A percentile compares a stretch with the other conserved stretches of the same genome.
These are phyloP conservation scores for Ploceus nigricollis DNA, from an alignment of 2,113 vertebrate genomes.

Conservation along the genomic window DNA sequence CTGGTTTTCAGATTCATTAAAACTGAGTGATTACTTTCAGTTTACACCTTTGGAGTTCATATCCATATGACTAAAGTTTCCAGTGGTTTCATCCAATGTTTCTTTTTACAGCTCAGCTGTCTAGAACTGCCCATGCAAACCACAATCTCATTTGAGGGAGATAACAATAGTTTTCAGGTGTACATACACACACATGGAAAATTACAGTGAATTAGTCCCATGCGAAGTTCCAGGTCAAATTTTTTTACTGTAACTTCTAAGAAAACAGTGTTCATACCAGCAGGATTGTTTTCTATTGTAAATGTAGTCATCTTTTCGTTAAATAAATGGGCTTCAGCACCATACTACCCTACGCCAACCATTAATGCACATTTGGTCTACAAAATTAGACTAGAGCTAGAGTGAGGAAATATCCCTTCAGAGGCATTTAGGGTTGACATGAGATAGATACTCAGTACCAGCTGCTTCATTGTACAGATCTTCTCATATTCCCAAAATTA, in stretches of 20 bases:
- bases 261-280: background rate
- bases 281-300: background rate
- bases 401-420: background rate
- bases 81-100: background rate
- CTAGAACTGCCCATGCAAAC: background rate
- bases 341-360: background rate
- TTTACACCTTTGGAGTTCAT: background rate
- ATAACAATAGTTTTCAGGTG: background rate
- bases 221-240: background rate
- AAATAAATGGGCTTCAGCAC: background rate
- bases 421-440: background rate
- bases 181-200: accelerated
- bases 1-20: background rate
- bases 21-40: background rate
- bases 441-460: background rate
- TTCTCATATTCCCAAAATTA: background rate
- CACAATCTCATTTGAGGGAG: background rate
- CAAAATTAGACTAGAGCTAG: background rate
- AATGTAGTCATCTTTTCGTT: background rate
- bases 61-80: background rate
- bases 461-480: background rate
- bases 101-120: background rate
- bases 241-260: background rate
- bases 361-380: background rate
- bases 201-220: background rate